phyloP scores from a whole-genome alignment of 2,888 invertebrate species.

The Tuta absoluta region DNA sequence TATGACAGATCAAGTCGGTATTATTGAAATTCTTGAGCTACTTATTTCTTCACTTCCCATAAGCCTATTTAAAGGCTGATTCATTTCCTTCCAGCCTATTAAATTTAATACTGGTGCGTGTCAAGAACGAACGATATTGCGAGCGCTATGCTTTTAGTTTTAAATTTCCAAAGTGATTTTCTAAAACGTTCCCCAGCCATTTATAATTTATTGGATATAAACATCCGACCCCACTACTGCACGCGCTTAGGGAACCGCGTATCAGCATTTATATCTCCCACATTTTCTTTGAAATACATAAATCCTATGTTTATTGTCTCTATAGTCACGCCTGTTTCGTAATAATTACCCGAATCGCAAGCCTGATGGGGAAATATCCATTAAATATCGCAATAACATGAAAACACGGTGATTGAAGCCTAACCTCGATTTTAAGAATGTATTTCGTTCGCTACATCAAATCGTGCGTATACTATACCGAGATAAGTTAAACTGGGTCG shows the following conservation, averaged over 20 bases:
- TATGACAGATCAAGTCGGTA: not conserved
- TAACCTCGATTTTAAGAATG: constrained; percentile 27
- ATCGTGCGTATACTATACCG: constrained; percentile 22
- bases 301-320: constrained; percentile 59
- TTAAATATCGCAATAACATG: constrained; percentile 52
- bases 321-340: constrained; percentile 62
- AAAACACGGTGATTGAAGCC: constrained; percentile 27
- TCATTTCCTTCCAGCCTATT: constrained; percentile 10
- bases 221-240: constrained; percentile 48
- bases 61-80: not conserved
- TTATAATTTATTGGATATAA: constrained; percentile 61
- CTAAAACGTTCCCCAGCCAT: constrained; percentile 51
- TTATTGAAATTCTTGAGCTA: not conserved
- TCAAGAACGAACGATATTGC: constrained; percentile 16
- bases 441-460: constrained; percentile 29
- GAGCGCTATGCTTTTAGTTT: constrained; percentile 25
- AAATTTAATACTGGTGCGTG: constrained; percentile 9
- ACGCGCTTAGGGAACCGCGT: constrained; percentile 56
- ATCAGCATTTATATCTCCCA: constrained; percentile 54
- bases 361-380: constrained; percentile 56
- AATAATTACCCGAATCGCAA: constrained; percentile 57
- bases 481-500: constrained; percentile 19
- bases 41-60: not conserved
- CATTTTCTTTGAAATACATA: constrained; percentile 57
- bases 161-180: constrained; percentile 39